These are phyloP conservation scores for Halisarca cf. caerulea DNA, from an alignment of 37 sponge, comb jelly and placozoan species.

Conservation along the genomic window DNA sequence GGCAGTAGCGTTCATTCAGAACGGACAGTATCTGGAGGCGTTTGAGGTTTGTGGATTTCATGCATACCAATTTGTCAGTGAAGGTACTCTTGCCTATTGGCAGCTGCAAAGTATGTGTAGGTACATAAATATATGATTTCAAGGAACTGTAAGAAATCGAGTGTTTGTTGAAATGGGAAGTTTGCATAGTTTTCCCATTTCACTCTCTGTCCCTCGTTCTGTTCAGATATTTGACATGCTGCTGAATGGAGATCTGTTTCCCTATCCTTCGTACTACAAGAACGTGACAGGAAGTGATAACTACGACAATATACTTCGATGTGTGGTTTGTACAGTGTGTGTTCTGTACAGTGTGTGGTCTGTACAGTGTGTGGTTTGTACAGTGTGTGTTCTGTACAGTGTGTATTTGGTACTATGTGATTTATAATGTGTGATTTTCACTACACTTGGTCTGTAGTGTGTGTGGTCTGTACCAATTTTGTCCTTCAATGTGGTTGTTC, in stretches of 20 bases:
- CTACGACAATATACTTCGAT: conserved; percentile 76
- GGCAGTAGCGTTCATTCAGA: conserved; percentile 41
- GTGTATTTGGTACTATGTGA: too few relatives aligned
- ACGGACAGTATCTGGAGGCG: conserved; percentile 56
- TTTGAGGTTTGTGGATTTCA: too few relatives aligned
- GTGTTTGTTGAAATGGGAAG: background rate
- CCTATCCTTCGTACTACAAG: conserved; percentile 78
- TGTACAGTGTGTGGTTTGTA: too few relatives aligned
- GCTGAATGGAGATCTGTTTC: conserved; percentile 78
- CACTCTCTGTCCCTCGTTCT: background rate
- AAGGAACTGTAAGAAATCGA: background rate
- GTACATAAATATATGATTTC: background rate
- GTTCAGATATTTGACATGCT: conserved; percentile 70
- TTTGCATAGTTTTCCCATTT: background rate
- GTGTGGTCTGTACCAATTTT: too few relatives aligned
- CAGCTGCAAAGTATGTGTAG: background rate
- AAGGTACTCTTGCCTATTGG: too few relatives aligned
- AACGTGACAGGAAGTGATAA: conserved; percentile 80
- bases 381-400: too few relatives aligned
- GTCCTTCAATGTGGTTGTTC: too few relatives aligned
- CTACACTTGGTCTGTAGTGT: too few relatives aligned
- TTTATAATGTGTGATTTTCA: too few relatives aligned
- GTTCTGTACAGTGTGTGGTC: too few relatives aligned
- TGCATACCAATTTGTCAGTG: too few relatives aligned
- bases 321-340: conserved; percentile 32